Conservation (phyloP, 2,113 vertebrate species). For the Pituophis catenifer region DNA sequence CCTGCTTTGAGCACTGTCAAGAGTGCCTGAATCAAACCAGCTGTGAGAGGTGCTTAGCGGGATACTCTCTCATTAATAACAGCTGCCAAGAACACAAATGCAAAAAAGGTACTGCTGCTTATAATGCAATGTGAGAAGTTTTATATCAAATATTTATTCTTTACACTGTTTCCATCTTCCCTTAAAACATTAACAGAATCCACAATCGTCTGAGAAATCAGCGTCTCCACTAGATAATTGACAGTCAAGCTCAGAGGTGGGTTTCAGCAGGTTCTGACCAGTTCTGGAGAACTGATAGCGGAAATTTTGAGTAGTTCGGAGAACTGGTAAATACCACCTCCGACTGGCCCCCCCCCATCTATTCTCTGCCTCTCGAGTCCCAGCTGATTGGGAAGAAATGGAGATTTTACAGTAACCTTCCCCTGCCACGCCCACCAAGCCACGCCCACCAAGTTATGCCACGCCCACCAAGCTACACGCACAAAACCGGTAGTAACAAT, state of each 20-base stretch:
- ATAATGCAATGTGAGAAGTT: background rate
- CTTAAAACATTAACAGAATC: background rate
- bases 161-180: background rate
- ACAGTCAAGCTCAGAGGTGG: background rate
- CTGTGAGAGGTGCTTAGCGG: conserved; percentile 76
- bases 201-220: background rate
- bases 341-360: too few relatives aligned
- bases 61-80: conserved; percentile 68
- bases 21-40: conserved; percentile 65
- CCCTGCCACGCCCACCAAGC: too few relatives aligned
- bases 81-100: conserved; percentile 76
- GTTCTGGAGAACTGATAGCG: too few relatives aligned
- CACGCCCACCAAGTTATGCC: too few relatives aligned
- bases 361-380: too few relatives aligned
- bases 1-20: conserved; percentile 76
- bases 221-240: background rate
- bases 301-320: too few relatives aligned
- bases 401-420: too few relatives aligned
- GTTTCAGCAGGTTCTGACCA: too few relatives aligned
- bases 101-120: conserved; percentile 69
- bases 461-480: too few relatives aligned
- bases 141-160: background rate
- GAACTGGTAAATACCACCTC: too few relatives aligned
- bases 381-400: too few relatives aligned
- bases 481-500: too few relatives aligned